Base-by-base conservation (phyloP, 2,888 invertebrate genomes). In the Formica aserva region DNA sequence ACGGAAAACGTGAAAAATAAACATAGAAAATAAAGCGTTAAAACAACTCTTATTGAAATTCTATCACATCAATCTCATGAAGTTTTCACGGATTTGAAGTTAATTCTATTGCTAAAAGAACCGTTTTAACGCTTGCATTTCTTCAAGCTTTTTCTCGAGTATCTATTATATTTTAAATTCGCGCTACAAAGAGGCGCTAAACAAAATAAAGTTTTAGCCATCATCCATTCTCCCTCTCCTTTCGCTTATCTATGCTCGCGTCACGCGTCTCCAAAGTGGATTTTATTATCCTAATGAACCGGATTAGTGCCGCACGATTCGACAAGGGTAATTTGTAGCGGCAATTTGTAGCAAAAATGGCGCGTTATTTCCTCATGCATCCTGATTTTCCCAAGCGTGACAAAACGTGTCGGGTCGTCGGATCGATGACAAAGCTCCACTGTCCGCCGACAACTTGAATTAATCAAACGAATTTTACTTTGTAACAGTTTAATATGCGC, bases 401-500 rank as follows among this genome's bases (percentile, higher is more conserved):
- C 82, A 66, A 76, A 82, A 82, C 45, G 63, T 18, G 45, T 18
- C 41, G 22, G 41, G 29, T 55, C 22, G 77, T 67, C 8, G 32
- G 38, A 77, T 69, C 55, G 26, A 9, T 26, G 55, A 67, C 77
- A 67, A 77, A 77, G 67, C 77, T 38, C 22, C 65, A 13, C 11
- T 65, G 65, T n/a, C 29, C n/a, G 69, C 38, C 77, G 77, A 55
- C 77, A 67, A 77, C 77, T 67, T 62, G 76, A 87, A 89, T 88
- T 89, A 88, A 87, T 89, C 84, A 81, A 77, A 62, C 81, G 87
- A 87, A 88, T 85, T 87, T 78, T 80, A 82, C 85, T 85, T 84
- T 32, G 83, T 69, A 78, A 85, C 85, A 82, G 87, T 88, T 87
- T 57, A 87, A 88, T 85, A 83, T 74, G 80, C 76, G 87, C 29